Evolutionary conservation across 2,797 vertebrate genomes (phyloP).

Genomic region (Danio jaintianensis): DNA sequence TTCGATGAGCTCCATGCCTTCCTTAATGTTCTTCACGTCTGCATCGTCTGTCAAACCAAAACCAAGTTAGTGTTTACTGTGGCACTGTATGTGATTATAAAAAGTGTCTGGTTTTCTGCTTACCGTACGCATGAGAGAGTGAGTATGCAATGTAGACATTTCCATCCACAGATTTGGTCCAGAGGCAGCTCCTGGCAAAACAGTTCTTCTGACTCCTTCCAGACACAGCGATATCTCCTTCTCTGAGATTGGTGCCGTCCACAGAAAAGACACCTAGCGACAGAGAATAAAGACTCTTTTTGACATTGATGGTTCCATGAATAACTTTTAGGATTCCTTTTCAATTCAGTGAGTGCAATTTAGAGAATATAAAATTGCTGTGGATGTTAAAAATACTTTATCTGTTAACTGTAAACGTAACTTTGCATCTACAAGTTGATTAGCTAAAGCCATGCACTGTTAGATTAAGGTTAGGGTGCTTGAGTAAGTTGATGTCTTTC

Average conservation of each 20-base stretch:
- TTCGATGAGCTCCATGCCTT: conserved; percentile 78
- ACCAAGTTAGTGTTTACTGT: neutral
- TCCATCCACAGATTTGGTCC: conserved; percentile 85
- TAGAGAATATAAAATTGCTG: neutral
- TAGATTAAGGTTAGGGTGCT: no score
- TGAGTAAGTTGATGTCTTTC: no score
- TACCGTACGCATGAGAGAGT: conserved; percentile 82
- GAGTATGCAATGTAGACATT: conserved; percentile 82
- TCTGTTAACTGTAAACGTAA: no score
- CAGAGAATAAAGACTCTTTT: neutral
- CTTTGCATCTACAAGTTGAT: no score
- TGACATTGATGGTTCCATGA: neutral
- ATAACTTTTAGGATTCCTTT: neutral
- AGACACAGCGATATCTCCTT: conserved; percentile 86
- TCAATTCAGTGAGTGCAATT: neutral
- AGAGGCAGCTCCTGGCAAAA: conserved; percentile 81
- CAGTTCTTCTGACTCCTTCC: conserved; percentile 79
- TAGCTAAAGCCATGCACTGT: no score
- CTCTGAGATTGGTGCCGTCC: conserved; percentile 75
- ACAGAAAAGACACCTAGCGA: conserved; percentile 65
- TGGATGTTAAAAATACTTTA: no score
- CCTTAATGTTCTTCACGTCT: conserved; percentile 72
- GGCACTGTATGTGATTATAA: neutral
- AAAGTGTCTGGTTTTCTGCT: conserved; percentile 23
- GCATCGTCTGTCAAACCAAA: conserved; percentile 67